Evolutionary conservation across 2,113 vertebrate species (phyloP), one percentile per base, ranked within the genome.

Genomic region (Nyctereutes procyonoides): DNA sequence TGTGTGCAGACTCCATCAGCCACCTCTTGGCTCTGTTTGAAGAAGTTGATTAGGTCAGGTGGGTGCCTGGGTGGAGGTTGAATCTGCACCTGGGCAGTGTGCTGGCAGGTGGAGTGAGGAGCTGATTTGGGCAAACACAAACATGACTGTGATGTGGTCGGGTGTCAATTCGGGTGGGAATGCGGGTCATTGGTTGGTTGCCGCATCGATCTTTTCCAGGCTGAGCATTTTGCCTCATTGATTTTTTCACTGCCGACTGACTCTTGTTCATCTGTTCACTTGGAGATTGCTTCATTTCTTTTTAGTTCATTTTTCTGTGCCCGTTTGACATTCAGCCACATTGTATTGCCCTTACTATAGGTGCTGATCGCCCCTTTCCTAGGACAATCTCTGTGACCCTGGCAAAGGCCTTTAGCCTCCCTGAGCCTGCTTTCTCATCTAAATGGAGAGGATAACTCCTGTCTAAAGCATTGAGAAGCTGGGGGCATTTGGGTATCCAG

Each of bases 201-300:
- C 95, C 28, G 55, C 97, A 97, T 97, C 16, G 96, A 97, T 98
- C 97, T 97, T 95, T 83, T 83, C 58, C 93, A 63, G 95, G 79
- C 93, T 86, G 89, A 97, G 73, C 79, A 63, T 96, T 95, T 97
- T 94, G 93, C 96, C 91, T 97, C 93, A 97, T 97, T 98, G 97
- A 97, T 96, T 97, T 96, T 96, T 96, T 82, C 76, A 90, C 93
- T 96, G 83, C 73, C 3, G 3, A 88, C 80, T 77, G 92, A 95
- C 38, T 62, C 87, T 74, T 85, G 92, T 90, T 97, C n/a, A 0
- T 90, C 43, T 13, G 20, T 35, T 96, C 92, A 51, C 71, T 74
- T 90, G 32, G 93, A 92, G 87, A 97, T 94, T 67, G 60, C 95
- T 96, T 98, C 84, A 86, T 97, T 97, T 95, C 95, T 92, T 94